Base-by-base conservation (phyloP, 2,888 invertebrate genomes). In the Molanna angustata region DNA sequence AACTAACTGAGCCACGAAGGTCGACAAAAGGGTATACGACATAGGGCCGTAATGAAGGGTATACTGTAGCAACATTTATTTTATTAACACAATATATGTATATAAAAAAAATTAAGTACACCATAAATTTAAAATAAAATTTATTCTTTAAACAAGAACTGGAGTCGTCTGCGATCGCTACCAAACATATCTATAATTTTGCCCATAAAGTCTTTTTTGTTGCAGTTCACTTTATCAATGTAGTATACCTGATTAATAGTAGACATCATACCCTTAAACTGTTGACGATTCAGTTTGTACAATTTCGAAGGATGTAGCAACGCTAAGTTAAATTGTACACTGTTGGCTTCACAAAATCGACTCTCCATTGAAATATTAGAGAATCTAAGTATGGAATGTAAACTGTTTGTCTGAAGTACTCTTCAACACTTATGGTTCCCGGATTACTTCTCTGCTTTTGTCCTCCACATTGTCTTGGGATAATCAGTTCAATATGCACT, bases 401-500 rank as follows among this genome's bases (percentile, higher is more conserved):
- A 39, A 39, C 40, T 16, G 18, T 39, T 39, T 39, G 19, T 39
- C 18, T 39, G 40, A 39, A 39, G 40, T 39, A 39, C 18, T 39
- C 40, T 39, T 39, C 40, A 39, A 39, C 40, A 18, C 40, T 39
- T 39, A 39, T 18, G 14, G 39, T 39, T 39, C 18, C 16, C 18
- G 40, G 40, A 39, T 39, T 39, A 39, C 40, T 39, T 39, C 40
- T 4, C 13, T 33, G 33, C 33, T n/a, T 33, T 33, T 33, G 33
- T 33, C 33, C 17, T 40, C 40, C 40, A 40, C 40, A 17, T 18
- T 40, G 40, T 40, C 40, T 40, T 17, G 18, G 20, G 21, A 43
- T 43, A 14, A 22, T 43, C 27, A 43, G 27, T 43, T 43, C 43
- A 43, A 43, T 43, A 43, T 43, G 20, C 27, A 43, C 27, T 22